Base-by-base conservation (phyloP, 2,888 invertebrate species). In the Bellardia pandia region DNA sequence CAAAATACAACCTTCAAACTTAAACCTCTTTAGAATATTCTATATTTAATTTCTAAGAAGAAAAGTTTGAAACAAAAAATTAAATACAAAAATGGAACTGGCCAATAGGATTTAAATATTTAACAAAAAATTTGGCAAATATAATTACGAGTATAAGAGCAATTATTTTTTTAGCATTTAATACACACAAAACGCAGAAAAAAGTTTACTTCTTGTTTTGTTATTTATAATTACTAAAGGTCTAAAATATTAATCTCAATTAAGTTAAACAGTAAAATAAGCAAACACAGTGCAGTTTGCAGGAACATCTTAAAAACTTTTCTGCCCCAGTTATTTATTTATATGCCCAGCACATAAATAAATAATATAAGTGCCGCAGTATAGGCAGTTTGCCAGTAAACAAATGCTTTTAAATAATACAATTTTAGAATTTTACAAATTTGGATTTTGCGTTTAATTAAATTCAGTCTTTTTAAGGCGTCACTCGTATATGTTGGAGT, bases 241-340 rank as follows among this genome's bases (percentile, higher is more conserved):
- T 78, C 78, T 64, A 69, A 78, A 83, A 80, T 81, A 85, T 88
- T 88, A 86, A 86, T 85, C 83, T 78, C 85, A 85, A 78, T 88
- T 86, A 85, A 83, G 85, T 86, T 81, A 11, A 77, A 37, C 16
- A 45, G 37, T 48, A 48, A 68, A 68, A 14, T 2, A 33, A 60
- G 14, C 0, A n/a, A 72, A 58, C 2, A 64, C 13, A 23, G 23
- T 30, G 37, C 23, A 23, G 48, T 42, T 53, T 69, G 14, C 16
- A 23, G 37, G 53, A 7, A 45, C 30, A 66, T 78, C 71, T 76
- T 42, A n/a, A 40, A 13, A 76, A 69, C 42, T 83, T 62, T 83
- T 81, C 37, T 78, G 77, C 64, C 48, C 83, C 66, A 84, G 56
- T 78, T 84, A 78, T 66, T 71, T 72, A 58, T 56, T 74, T 74